Evolutionary conservation across 2,888 invertebrate genomes (phyloP).

Genomic region (Incurvaria masculella): DNA sequence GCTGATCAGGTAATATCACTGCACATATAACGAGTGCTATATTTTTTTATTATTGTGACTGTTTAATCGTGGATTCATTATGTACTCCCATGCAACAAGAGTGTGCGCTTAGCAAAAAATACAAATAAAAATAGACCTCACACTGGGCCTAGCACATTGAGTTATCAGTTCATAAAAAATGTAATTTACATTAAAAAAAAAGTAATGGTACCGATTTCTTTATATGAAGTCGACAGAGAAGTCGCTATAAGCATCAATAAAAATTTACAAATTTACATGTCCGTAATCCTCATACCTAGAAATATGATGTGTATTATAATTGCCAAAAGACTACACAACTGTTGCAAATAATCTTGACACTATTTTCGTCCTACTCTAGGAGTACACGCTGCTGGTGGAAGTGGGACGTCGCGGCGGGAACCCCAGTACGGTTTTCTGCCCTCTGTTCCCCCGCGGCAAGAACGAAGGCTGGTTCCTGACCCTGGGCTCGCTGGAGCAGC

Average conservation of each 20-base stretch:
- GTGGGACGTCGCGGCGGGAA: conserved; percentile 52
- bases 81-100: too few relatives aligned
- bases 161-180: neutral
- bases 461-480: conserved; percentile 95
- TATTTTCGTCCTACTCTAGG: conserved; percentile 30
- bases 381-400: conserved; percentile 65
- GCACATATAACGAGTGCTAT: too few relatives aligned
- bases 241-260: neutral
- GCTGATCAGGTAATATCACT: conserved; percentile 64
- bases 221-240: neutral
- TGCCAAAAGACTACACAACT: neutral
- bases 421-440: conserved; percentile 67
- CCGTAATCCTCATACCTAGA: neutral
- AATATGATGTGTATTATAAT: conserved; percentile 1
- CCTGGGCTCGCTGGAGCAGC: conserved; percentile 67
- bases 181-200: neutral
- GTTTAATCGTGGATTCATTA: too few relatives aligned
- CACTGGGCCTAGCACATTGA: too few relatives aligned
- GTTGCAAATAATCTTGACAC: neutral
- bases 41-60: too few relatives aligned
- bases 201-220: neutral
- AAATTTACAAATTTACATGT: neutral
- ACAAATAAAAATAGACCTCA: too few relatives aligned
- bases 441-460: conserved; percentile 88
- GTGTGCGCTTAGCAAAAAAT: too few relatives aligned